Percentiles rank a stretch among this genome's conserved stretches.
These are phyloP conservation scores for Calosoma granatense DNA, from an alignment of 1,140 invertebrate species.

Conservation along the genomic window DNA sequence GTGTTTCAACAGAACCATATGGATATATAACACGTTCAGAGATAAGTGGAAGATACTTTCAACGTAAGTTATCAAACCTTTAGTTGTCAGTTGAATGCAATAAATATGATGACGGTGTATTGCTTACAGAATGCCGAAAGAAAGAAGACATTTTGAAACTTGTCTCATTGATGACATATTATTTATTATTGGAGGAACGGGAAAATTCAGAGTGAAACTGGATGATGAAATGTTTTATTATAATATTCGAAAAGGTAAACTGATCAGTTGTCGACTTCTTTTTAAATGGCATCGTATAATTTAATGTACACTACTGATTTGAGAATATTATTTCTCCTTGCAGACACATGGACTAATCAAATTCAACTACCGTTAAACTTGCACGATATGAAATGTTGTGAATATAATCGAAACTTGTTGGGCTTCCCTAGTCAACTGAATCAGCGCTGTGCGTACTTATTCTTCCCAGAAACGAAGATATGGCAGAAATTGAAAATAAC, in stretches of 20 bases:
- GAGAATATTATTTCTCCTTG: not conserved
- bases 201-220: not conserved
- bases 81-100: not conserved
- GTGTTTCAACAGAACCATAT: not conserved
- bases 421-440: too few species aligned
- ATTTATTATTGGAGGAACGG: not conserved
- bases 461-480: not conserved
- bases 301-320: not conserved
- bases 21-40: not conserved
- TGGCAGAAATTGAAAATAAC: not conserved
- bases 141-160: not conserved
- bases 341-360: not conserved
- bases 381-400: not conserved
- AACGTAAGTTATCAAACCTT: not conserved
- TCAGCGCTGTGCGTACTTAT: too few species aligned
- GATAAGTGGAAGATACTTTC: not conserved
- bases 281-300: not conserved
- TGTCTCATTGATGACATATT: not conserved
- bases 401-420: not conserved
- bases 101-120: not conserved
- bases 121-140: not conserved
- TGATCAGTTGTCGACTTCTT: not conserved
- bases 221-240: not conserved
- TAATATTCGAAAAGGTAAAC: not conserved
- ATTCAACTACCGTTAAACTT: not conserved